Evolutionary conservation across 2,888 invertebrate genomes (phyloP).

Genomic region (Eustalomyia histrio): DNA sequence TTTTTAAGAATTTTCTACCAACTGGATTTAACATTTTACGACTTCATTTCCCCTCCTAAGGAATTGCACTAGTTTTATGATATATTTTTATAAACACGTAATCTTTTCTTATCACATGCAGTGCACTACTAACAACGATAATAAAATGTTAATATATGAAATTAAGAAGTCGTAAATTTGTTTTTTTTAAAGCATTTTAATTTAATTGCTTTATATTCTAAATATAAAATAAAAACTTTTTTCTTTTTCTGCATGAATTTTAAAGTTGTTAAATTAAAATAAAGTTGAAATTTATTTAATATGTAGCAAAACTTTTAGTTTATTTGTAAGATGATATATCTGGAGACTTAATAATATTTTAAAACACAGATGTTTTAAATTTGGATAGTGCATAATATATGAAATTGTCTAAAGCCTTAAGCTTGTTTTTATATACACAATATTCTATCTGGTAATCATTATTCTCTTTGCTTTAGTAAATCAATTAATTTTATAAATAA

Average conservation of each 20-base stretch:
- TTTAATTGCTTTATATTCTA: conserved; percentile 72
- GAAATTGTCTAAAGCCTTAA: too few species aligned
- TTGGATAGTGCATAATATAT: too few species aligned
- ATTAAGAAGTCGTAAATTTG: conserved; percentile 76
- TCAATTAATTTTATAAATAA: conserved; percentile 60
- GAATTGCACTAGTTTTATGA: conserved; percentile 50
- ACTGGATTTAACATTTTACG: conserved; percentile 38
- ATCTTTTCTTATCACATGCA: conserved; percentile 26
- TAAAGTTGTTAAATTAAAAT: too few species aligned
- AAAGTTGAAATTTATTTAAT: neutral
- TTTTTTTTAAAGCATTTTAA: conserved; percentile 72
- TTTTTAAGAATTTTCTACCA: conserved; percentile 16
- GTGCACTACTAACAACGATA: conserved; percentile 20
- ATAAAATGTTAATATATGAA: conserved; percentile 76
- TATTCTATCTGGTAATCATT: too few species aligned
- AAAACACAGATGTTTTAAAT: too few species aligned
- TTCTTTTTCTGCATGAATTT: neutral
- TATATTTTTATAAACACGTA: conserved; percentile 9
- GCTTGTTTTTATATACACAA: neutral
- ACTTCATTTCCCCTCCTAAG: conserved; percentile 31
- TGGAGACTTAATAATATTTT: neutral
- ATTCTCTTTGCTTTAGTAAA: conserved; percentile 32
- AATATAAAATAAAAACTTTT: conserved; percentile 26
- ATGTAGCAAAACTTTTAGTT: too few species aligned
- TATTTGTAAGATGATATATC: neutral